These are phyloP conservation scores for Lepus oiostolus DNA, from an alignment of 2,797 vertebrate species.

Conservation along the genomic window DNA sequence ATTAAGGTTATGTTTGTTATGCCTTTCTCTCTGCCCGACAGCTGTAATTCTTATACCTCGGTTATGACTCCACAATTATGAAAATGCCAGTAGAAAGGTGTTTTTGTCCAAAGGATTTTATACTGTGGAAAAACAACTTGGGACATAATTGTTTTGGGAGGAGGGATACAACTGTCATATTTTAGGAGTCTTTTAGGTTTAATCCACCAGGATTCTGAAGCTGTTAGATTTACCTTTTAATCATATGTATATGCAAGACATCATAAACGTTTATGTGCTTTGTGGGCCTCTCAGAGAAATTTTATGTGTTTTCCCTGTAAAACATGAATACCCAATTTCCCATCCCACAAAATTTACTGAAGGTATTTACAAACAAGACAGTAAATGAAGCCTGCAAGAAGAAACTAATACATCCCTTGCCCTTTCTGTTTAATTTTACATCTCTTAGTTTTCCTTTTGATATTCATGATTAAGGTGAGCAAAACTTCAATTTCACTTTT, in stretches of 20 bases:
- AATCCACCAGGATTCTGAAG: constrained; percentile 48
- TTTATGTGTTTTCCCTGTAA: neutral
- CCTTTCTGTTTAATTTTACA: neutral
- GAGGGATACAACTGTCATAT: neutral
- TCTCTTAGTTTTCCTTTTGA: constrained; percentile 39
- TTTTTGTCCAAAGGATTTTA: constrained; percentile 37
- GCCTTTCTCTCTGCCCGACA: neutral
- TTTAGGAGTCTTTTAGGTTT: neutral
- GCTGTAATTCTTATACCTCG: neutral
- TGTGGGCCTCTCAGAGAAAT: neutral
- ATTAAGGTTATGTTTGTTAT: neutral
- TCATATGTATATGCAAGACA: neutral
- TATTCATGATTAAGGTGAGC: constrained; percentile 19
- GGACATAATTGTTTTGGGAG: neutral
- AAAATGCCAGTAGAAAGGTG: constrained; percentile 11
- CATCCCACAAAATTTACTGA: neutral
- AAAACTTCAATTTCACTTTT: neutral
- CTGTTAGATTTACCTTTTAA: constrained; percentile 54
- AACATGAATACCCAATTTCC: neutral
- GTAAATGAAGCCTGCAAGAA: neutral
- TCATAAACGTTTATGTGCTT: neutral
- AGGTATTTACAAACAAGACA: neutral
- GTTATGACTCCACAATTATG: neutral
- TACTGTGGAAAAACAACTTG: constrained; percentile 9
- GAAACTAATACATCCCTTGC: neutral